Evolutionary conservation across 2,888 invertebrate species (phyloP).

Genomic region (Eumerus sabulonum): DNA sequence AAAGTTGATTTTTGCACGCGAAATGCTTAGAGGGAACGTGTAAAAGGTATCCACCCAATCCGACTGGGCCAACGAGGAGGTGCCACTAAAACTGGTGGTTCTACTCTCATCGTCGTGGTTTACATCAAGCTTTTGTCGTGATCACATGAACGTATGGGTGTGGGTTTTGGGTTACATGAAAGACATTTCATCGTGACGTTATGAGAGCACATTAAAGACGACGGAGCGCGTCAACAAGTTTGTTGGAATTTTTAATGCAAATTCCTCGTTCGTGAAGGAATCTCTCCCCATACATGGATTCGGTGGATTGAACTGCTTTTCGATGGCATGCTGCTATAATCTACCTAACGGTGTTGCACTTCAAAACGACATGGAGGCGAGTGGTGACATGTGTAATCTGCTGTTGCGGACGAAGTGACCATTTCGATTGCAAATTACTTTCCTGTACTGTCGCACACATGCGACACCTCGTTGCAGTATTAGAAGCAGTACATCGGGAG

Average conservation of each 20-base stretch:
- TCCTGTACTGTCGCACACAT: too few species aligned
- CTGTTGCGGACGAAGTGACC: conserved; percentile 19
- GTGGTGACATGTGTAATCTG: conserved; percentile 31
- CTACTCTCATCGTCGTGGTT: too few species aligned
- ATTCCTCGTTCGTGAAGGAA: conserved; percentile 35
- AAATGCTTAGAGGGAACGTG: conserved; percentile 7
- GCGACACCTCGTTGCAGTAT: too few species aligned
- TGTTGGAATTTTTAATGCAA: conserved; percentile 51
- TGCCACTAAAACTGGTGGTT: conserved; percentile 2
- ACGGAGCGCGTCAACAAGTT: conserved; percentile 58
- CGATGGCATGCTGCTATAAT: conserved; percentile 24
- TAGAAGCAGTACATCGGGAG: too few species aligned
- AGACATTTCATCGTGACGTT: conserved; percentile 7
- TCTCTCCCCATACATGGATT: conserved; percentile 23
- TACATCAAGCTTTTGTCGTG: not conserved
- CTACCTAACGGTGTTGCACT: conserved; percentile 8
- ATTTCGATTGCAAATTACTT: not conserved
- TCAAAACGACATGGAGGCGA: conserved; percentile 7
- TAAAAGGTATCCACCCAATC: not conserved
- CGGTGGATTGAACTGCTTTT: conserved; percentile 20
- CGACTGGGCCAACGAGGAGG: not conserved
- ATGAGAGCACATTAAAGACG: conserved; percentile 5
- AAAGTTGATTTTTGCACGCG: conserved; percentile 59
- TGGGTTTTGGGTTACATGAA: conserved; percentile 1
- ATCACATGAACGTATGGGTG: not conserved